Conservation (phyloP, 2,797 vertebrate genomes). For the Myotis daubentonii region DNA sequence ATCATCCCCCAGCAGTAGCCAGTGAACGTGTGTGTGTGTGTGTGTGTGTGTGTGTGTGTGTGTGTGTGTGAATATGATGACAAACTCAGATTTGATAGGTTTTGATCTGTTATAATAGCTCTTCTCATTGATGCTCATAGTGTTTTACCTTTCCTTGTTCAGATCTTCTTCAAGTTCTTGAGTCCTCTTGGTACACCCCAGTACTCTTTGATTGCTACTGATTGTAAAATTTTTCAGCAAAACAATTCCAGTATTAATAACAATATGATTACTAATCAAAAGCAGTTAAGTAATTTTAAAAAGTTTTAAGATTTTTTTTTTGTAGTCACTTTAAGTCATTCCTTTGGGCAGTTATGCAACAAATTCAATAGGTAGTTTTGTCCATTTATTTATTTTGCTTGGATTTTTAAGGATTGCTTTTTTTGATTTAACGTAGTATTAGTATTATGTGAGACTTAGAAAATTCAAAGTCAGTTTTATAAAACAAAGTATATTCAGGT, state of each 20-base stretch:
- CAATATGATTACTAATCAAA: neutral
- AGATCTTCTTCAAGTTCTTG: neutral
- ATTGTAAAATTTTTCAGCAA: neutral
- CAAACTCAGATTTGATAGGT: neutral
- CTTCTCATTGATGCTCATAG: neutral
- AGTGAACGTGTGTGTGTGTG: neutral
- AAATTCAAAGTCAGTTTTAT: neutral
- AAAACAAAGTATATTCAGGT: neutral
- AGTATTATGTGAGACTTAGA: neutral
- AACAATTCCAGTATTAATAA: neutral
- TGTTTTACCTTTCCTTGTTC: neutral
- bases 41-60: neutral
- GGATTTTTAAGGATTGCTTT: neutral
- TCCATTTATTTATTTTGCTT: neutral
- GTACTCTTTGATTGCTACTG: neutral
- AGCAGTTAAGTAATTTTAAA: neutral
- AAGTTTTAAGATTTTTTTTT: neutral
- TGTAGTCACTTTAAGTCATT: neutral
- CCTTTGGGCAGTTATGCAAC: neutral
- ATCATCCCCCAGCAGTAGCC: neutral
- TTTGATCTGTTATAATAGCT: neutral
- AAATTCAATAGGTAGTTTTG: neutral
- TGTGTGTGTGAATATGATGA: neutral
- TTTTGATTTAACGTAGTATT: slow-evolving; percentile 17
- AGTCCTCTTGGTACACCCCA: neutral